Evolutionary conservation across 2,113 vertebrate species (phyloP).

Genomic region (Eudorcas thomsonii): DNA sequence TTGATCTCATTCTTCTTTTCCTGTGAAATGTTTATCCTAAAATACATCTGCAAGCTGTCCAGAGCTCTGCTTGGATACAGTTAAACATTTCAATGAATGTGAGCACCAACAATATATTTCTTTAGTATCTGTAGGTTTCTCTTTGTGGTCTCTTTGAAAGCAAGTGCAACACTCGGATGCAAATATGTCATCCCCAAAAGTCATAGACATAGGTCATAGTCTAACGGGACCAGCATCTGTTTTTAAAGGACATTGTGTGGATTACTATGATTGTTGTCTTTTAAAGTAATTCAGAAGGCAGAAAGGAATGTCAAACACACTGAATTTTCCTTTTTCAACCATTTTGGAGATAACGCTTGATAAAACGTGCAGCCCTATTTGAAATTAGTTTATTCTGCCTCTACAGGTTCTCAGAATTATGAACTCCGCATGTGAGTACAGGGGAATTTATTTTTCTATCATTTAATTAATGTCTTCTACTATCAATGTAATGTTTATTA

Average conservation of each 20-base stretch:
- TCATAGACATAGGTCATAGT: neutral
- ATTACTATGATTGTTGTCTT: neutral
- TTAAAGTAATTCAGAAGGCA: neutral
- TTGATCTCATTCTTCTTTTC: neutral
- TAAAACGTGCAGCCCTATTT: neutral
- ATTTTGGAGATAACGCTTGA: neutral
- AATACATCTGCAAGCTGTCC: neutral
- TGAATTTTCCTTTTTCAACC: neutral
- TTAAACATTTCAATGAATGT: neutral
- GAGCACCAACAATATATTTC: neutral
- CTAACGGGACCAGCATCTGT: neutral
- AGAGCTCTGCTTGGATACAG: neutral
- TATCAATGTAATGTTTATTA: neutral
- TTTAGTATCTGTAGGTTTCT: neutral
- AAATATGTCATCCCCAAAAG: neutral
- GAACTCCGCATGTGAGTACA: neutral
- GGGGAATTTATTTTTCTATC: neutral
- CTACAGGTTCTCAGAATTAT: neutral
- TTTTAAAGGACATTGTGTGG: neutral
- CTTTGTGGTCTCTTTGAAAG: neutral
- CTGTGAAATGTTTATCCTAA: conserved; percentile 10
- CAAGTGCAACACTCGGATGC: neutral
- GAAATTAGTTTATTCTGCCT: neutral
- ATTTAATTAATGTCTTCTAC: neutral
- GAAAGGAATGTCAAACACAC: neutral